These are phyloP conservation scores for Luperina nickerlii DNA, from an alignment of 2,888 invertebrate species.

Conservation along the genomic window DNA sequence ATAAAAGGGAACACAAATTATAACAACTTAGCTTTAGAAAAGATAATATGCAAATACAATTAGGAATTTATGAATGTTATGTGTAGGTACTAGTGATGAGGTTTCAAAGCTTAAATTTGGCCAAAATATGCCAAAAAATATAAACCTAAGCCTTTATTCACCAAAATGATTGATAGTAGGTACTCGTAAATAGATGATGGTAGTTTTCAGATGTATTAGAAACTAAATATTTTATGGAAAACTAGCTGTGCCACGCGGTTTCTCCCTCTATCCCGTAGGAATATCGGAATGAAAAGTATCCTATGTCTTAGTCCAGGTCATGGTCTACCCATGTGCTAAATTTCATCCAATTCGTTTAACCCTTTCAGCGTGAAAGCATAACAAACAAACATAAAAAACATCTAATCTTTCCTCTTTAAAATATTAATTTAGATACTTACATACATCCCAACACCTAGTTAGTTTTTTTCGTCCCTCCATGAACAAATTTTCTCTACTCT, in stretches of 20 bases:
- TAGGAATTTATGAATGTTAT: constrained; percentile 2
- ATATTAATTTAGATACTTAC: too few species aligned
- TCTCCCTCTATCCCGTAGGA: too few species aligned
- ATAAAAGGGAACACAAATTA: constrained; percentile 39
- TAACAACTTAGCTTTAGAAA: constrained; percentile 21
- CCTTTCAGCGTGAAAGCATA: too few species aligned
- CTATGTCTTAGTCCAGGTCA: too few species aligned
- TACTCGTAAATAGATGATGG: not conserved
- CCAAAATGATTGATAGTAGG: not conserved
- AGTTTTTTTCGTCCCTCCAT: not conserved
- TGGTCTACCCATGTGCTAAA: too few species aligned
- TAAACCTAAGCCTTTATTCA: not conserved
- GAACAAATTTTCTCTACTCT: not conserved
- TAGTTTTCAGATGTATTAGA: not conserved
- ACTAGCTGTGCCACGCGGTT: too few species aligned
- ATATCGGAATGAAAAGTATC: too few species aligned
- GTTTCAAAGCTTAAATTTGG: not conserved
- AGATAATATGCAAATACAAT: constrained; percentile 39
- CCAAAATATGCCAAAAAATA: not conserved
- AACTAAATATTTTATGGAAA: not conserved
- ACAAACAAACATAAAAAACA: too few species aligned
- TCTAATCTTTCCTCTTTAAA: too few species aligned
- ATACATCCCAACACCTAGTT: not conserved
- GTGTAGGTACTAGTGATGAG: not conserved
- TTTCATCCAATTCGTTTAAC: too few species aligned